Base-by-base conservation (phyloP, 1,140 invertebrate species). In the Rhyacophila brunnea region DNA sequence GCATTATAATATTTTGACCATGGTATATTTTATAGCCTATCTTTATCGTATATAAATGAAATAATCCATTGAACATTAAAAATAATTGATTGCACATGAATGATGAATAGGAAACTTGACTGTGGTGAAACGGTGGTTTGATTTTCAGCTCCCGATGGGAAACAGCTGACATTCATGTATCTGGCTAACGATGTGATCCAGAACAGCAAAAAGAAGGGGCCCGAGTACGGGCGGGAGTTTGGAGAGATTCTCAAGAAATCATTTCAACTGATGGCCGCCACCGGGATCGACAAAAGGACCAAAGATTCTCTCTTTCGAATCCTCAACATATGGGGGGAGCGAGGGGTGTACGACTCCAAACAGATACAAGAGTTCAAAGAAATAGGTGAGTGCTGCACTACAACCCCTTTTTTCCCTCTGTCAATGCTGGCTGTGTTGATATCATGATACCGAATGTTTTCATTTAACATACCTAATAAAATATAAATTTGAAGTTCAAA, bases 121-220 rank as follows among this genome's bases (percentile, higher is more conserved):
- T n/a, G n/a, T n/a, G n/a, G n/a, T n/a, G n/a, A n/a, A n/a, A n/a
- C n/a, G n/a, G n/a, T n/a, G n/a, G n/a, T n/a, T 64, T 68, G 69
- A 60, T 65, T 87, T 87, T 55, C 81, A 96, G 95, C 87, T 0
- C 89, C 93, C 73, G 87, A 93, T 61, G 83, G 81, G 52, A 87
- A 90, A 66, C 95, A 96, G 70, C 74, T 99, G 43, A 96, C 92
- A 17, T 93, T 96, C 67, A 91, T 99, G 85, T 98, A 99, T 74
- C 79, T 99, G 59, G 96, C 96, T 2, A 99, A 99, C 83, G 97
- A 99, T 84, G 94, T 99, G 18, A 96, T 98, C 62, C 96, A 99
- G 74, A 98, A 99, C 70, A 95, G 95, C 70, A 94, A 93, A 70
- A 98, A 97, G 70, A 98, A 98, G 77, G 95, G 94, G 0, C 93